These are phyloP conservation scores for Labia minor DNA, from an alignment of 2,888 invertebrate species.

Conservation along the genomic window DNA sequence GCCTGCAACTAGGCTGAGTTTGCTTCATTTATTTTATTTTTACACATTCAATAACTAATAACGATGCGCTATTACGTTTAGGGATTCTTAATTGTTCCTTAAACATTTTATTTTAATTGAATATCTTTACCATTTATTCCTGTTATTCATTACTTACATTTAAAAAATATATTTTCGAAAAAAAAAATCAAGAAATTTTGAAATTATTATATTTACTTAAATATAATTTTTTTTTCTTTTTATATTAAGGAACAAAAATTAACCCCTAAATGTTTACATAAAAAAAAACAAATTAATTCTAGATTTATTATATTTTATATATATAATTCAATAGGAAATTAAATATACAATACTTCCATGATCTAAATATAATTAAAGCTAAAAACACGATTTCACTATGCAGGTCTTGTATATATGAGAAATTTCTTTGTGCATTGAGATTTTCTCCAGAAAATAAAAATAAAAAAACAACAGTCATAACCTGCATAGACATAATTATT, in stretches of 20 bases:
- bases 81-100: background rate
- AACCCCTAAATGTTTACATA: background rate
- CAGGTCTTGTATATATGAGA: background rate
- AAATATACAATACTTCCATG: slow-evolving; percentile 2
- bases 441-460: too few species aligned
- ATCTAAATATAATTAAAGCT: slow-evolving; percentile 4
- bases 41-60: slow-evolving; percentile 13
- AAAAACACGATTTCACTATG: background rate
- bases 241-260: background rate
- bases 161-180: too few species aligned
- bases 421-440: background rate
- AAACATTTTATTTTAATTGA: too few species aligned
- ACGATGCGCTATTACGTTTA: background rate
- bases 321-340: slow-evolving; percentile 13
- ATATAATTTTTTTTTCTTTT: background rate
- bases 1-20: slow-evolving; percentile 7
- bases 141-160: too few species aligned
- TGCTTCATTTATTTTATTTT: background rate
- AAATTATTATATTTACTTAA: too few species aligned
- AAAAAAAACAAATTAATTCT: background rate
- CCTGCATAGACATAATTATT: background rate
- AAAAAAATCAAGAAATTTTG: too few species aligned
- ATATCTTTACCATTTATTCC: too few species aligned
- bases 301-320: background rate
- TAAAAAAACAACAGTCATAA: too few species aligned